phyloP scores from a whole-genome alignment of 2,113 vertebrate species.

The Cebus imitator region DNA sequence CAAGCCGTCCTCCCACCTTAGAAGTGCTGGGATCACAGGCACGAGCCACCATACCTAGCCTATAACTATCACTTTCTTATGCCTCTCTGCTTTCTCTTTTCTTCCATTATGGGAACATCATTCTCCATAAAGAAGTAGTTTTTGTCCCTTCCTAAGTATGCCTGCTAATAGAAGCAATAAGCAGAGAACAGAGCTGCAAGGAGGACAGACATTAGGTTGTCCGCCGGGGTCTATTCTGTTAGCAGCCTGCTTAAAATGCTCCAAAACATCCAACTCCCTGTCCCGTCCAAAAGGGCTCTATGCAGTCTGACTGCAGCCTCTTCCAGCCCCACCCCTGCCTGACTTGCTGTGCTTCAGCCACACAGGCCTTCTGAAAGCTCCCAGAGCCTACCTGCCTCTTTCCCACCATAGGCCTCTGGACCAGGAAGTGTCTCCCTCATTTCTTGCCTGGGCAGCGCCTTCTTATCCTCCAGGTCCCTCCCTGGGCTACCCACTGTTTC shows the following conservation, averaged over 20 bases:
- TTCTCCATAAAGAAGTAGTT: background rate
- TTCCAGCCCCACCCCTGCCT: background rate
- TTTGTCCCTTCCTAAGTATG: background rate
- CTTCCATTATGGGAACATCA: background rate
- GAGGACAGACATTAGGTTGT: background rate
- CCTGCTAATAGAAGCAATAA: rapidly evolving
- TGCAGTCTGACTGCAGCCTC: background rate
- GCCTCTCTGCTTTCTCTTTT: background rate
- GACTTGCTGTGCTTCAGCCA: background rate
- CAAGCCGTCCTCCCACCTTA: too few species aligned
- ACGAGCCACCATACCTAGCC: too few species aligned
- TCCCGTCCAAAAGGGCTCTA: background rate
- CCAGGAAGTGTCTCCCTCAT: background rate
- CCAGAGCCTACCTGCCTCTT: rapidly evolving
- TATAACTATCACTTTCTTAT: background rate
- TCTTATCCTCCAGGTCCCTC: background rate
- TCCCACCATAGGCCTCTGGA: background rate
- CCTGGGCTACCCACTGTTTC: background rate
- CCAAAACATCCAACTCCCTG: rapidly evolving
- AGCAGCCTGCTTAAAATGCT: background rate
- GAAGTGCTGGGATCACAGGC: too few species aligned
- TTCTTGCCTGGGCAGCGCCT: background rate
- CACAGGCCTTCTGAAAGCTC: background rate
- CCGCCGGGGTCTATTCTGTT: background rate
- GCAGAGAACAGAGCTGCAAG: background rate